Conservation (phyloP, 2,888 invertebrate species). For the Eristalinus aeneus region DNA sequence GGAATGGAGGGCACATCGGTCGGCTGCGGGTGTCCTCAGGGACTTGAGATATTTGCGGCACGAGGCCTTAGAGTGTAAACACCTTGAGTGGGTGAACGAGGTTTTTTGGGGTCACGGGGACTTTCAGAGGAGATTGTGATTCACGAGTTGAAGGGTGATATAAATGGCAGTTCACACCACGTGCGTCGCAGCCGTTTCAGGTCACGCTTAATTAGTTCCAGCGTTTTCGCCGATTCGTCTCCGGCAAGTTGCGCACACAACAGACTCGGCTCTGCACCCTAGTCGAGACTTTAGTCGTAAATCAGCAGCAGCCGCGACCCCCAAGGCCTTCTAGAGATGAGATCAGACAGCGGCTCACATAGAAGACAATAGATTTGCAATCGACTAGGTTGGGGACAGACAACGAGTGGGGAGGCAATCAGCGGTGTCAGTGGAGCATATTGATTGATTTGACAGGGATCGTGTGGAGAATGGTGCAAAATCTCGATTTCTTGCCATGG, state of each 20-base stretch:
- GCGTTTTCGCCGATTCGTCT: not conserved
- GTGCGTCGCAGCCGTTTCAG: not conserved
- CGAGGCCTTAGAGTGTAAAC: not conserved
- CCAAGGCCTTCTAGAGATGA: not conserved
- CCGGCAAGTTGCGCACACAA: not conserved
- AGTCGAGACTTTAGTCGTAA: not conserved
- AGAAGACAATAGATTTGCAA: not conserved
- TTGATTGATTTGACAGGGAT: too few species aligned
- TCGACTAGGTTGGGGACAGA: not conserved
- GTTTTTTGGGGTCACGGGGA: not conserved
- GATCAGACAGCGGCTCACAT: not conserved
- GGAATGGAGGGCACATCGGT: not conserved
- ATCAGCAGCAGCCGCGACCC: not conserved
- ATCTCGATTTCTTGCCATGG: too few species aligned
- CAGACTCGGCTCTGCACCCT: not conserved
- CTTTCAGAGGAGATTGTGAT: not conserved
- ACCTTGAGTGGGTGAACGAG: not conserved
- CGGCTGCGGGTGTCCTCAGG: not conserved
- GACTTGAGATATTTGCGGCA: not conserved
- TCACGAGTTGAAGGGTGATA: not conserved
- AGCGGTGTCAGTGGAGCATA: not conserved
- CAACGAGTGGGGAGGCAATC: not conserved
- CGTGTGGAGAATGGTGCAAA: too few species aligned
- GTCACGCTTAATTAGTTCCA: not conserved
- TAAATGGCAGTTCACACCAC: not conserved